Evolutionary conservation across 2,113 vertebrate genomes (phyloP), one percentile per base, ranked within the genome.

Genomic region (Heterotis niloticus): DNA sequence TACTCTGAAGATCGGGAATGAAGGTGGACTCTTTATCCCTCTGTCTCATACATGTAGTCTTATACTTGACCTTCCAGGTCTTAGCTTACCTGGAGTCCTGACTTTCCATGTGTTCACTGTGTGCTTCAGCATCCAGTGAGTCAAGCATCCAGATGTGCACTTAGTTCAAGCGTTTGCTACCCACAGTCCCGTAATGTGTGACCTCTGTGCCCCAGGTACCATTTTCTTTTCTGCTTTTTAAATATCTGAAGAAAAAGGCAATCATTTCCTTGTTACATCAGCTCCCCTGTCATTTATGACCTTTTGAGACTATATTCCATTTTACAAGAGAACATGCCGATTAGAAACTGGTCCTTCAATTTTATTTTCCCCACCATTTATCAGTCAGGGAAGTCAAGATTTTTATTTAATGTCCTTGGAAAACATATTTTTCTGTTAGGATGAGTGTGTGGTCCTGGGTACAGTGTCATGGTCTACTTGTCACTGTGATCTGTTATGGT

Each of bases 161-260:
- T 20, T 16, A 13, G 74, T 76, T 62, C 57, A 24, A 76, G 56
- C 62, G 74, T 76, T 60, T 56, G 62, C 17, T 51, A 18, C 24
- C 74, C 70, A 23, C 16, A 9, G 1, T 52, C 16, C 17, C 2
- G 3, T n/a, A 52, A 71, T 62, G 60, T 62, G 14, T 4, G 34
- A 44, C 34, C 20, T 62, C 13, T 4, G 20, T 62, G 60, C 20
- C 14, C 60, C 60, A 62, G 20, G 14, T 62, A 17, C 13, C 14
- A 62, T 62, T 14, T 62, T 62, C 20, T 62, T 5, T 62, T 17
- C 14, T 14, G 60, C 60, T 44, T 44, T 2, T 7, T 44, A 44
- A 44, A 44, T 44, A 2, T 44, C 34, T 44, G 3, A 44, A 44
- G 34, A 44, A 44, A 44, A 7, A 44, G 34, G 34, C 34, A 44